Conservation (phyloP, 2,888 invertebrate genomes). For the Amaurobius ferox region DNA sequence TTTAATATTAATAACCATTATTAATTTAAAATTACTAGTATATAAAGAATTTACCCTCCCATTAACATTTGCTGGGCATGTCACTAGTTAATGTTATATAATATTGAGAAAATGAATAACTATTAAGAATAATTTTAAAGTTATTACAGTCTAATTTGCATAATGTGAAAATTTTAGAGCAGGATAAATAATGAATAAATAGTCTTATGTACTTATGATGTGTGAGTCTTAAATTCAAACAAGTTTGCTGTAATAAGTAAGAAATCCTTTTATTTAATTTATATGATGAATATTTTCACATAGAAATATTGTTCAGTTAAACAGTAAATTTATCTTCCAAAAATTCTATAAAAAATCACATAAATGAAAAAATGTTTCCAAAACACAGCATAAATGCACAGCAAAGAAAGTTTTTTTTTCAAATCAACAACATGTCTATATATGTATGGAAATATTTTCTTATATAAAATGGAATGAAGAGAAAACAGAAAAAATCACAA, state of each 20-base stretch:
- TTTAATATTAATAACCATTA: too few species aligned
- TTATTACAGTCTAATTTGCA: too few species aligned
- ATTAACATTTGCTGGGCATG: too few species aligned
- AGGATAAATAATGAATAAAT: too few species aligned
- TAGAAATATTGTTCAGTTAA: conserved; percentile 42
- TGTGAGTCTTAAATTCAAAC: too few species aligned
- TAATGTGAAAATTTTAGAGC: too few species aligned
- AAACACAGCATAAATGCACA: conserved; percentile 19
- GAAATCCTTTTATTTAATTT: conserved; percentile 57
- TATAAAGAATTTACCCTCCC: too few species aligned
- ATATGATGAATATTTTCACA: conserved; percentile 44
- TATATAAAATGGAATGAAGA: conserved; percentile 37
- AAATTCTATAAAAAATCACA: conserved; percentile 35
- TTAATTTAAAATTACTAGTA: too few species aligned
- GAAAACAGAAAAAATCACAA: conserved; percentile 4
- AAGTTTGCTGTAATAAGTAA: not conserved
- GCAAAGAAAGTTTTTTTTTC: conserved; percentile 16
- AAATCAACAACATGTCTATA: conserved; percentile 25
- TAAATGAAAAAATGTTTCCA: conserved; percentile 29
- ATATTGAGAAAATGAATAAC: too few species aligned
- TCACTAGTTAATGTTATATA: too few species aligned
- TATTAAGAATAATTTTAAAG: too few species aligned
- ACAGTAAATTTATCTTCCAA: conserved; percentile 49
- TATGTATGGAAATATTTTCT: conserved; percentile 18
- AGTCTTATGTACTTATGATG: too few species aligned